Evolutionary conservation across 2,113 vertebrate genomes (phyloP), one percentile per base, ranked within the genome.

Genomic region (Periophthalmus modestus): DNA sequence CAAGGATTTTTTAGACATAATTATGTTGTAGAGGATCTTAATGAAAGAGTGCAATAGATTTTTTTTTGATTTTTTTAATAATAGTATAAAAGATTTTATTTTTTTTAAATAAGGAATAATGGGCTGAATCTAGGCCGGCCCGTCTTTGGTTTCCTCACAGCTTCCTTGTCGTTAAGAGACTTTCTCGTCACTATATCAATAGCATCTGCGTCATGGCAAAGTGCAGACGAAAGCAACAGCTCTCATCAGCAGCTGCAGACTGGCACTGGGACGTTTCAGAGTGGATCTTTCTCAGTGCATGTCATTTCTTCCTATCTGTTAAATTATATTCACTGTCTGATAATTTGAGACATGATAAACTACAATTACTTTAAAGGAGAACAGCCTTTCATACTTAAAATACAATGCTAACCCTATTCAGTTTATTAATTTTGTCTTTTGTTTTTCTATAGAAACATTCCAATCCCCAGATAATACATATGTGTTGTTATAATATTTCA

Each of bases 151-250:
- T 4, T 21, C 18, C 66, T 59, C 3, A 57, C 14, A 43, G 28
- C 76, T 73, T 66, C 24, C 66, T 70, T 85, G 66, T 71, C 28
- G 15, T 33, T 62, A 33, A 13, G 52, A 78, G 79, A 54, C 36
- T 69, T 55, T 72, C 67, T 75, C 77, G 66, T 73, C 16, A 5
- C 61, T 72, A 34, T 77, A 83, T 82, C 48, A 52, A 72, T 66
- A 58, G 71, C 76, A 80, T 82, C 72, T 82, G 80, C 80, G 70
- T 86, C 82, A 86, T 78, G 46, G 18, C 52, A 75, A 79, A 78
- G 52, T 50, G 71, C 65, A 68, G 74, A 83, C 59, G 46, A 73
- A 74, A 72, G 77, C 78, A 81, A 80, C 75, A 74, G 69, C 73
- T 76, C 72, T 58, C 55, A 78, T 55, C 76, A 82, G 67, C 77